These are phyloP conservation scores for Adelosebastes latens DNA, from an alignment of 2,797 vertebrate species.

Conservation along the genomic window DNA sequence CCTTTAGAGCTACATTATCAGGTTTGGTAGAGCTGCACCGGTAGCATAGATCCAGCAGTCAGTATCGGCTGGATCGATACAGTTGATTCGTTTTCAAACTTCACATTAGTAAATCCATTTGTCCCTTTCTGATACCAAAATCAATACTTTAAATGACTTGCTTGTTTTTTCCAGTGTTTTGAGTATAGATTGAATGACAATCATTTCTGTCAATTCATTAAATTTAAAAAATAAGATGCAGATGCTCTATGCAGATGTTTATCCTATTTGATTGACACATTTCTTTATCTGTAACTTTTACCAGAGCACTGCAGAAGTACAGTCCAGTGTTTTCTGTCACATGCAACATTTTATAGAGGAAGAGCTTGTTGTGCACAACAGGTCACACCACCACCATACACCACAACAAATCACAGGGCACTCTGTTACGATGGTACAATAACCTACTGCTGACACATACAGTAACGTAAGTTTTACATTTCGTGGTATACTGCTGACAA, in stretches of 20 bases:
- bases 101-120: background rate
- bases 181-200: background rate
- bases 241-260: background rate
- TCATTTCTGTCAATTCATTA: background rate
- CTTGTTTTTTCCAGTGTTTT: background rate
- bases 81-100: slow-evolving; percentile 4
- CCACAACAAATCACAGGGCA: background rate
- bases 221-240: background rate
- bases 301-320: background rate
- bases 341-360: background rate
- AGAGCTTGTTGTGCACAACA: background rate
- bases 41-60: background rate
- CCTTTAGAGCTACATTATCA: background rate
- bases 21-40: background rate
- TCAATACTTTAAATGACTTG: slow-evolving; percentile 6
- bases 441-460: background rate
- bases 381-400: background rate
- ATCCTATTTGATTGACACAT: background rate
- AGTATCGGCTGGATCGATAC: background rate
- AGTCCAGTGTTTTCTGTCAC: background rate
- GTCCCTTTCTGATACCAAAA: background rate
- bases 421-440: background rate
- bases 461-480: background rate
- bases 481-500: background rate
- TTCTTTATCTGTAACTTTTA: background rate